phyloP scores from a whole-genome alignment of 2,888 invertebrate species.

The Rugalucina vietnamica region DNA sequence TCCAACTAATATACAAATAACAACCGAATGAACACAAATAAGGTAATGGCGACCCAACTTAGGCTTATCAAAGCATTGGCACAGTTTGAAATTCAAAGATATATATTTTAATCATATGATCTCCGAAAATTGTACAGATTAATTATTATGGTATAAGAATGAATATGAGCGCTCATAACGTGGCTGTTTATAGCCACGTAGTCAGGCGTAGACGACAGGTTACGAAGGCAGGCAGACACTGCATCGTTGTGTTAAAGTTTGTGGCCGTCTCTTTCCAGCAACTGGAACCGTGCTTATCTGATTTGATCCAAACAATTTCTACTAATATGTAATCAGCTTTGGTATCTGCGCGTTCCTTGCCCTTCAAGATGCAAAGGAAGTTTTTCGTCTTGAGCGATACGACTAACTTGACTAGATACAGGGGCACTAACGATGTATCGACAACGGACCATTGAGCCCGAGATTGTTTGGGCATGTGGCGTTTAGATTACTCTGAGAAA shows the following conservation, averaged over 20 bases:
- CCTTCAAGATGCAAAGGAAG: no score
- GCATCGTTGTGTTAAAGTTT: not conserved
- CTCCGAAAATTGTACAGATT: not conserved
- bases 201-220: not conserved
- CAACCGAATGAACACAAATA: not conserved
- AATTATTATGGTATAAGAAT: not conserved
- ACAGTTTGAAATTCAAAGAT: not conserved
- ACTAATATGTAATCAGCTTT: not conserved
- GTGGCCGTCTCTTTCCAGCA: not conserved
- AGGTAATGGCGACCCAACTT: not conserved
- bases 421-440: not conserved
- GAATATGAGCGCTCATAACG: not conserved
- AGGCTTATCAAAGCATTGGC: not conserved
- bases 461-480: no score
- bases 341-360: no score
- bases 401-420: not conserved
- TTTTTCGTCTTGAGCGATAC: not conserved
- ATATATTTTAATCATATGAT: not conserved
- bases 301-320: no score
- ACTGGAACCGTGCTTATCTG: no score
- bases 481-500: no score
- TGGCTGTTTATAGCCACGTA: constrained; percentile 2
- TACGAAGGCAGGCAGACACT: not conserved
- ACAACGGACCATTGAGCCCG: not conserved
- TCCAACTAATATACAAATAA: not conserved